Conservation (phyloP, 2,797 vertebrate species). For the Gallinago nigripennis region DNA sequence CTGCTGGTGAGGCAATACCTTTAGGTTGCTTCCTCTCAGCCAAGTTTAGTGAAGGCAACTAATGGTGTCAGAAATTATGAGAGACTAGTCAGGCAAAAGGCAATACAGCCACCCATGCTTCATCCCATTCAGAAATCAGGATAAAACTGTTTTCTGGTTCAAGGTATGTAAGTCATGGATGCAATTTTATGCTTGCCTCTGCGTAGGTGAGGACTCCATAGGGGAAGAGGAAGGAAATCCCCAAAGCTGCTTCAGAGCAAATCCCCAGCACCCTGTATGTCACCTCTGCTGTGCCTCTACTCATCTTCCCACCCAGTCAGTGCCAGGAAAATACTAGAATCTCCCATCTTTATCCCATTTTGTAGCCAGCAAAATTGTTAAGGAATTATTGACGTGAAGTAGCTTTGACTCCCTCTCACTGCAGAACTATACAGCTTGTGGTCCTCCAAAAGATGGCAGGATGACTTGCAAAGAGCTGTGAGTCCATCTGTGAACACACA, state of each 20-base stretch:
- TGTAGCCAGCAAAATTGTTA: not conserved
- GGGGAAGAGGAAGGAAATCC: not conserved
- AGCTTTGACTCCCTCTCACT: not conserved
- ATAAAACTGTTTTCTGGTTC: not conserved
- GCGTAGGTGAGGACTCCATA: not conserved
- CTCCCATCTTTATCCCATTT: not conserved
- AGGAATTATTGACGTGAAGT: not conserved
- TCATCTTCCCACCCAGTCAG: not conserved
- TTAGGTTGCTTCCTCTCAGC: not conserved
- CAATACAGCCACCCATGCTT: not conserved
- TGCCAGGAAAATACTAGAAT: not conserved
- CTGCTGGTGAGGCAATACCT: not conserved
- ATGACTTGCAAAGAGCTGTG: not conserved
- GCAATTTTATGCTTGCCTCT: not conserved
- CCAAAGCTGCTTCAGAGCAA: not conserved
- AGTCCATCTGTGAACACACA: not conserved
- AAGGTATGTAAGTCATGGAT: not conserved
- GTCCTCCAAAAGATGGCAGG: not conserved
- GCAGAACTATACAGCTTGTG: not conserved
- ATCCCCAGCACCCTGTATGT: not conserved
- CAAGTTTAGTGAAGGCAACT: not conserved
- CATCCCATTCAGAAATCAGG: not conserved
- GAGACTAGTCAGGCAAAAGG: not conserved
- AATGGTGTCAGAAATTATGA: not conserved
- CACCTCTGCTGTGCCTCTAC: not conserved